Percentiles rank a stretch among this genome's conserved stretches.
Evolutionary conservation across 2,888 invertebrate genomes (phyloP).

Genomic region (Lasioglossum oenotherae): DNA sequence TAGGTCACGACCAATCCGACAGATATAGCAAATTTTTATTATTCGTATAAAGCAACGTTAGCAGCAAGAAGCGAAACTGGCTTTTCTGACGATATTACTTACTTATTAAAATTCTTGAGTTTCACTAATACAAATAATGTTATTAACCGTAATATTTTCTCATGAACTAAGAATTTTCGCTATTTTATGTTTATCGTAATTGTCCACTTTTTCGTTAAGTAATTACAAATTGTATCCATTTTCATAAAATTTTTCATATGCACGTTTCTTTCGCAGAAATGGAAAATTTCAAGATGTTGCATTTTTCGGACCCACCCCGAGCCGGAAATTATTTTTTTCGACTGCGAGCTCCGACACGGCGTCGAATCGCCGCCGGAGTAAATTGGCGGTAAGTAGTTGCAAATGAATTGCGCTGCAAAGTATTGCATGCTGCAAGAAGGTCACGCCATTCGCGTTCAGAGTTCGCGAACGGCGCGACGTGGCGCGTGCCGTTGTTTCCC

Average conservation of each 20-base stretch:
- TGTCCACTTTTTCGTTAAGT: neutral
- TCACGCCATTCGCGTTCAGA: neutral
- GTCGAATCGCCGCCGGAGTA: neutral
- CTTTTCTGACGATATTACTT: neutral
- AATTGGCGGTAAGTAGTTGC: neutral
- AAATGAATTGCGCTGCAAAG: neutral
- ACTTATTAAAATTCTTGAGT: too few species aligned
- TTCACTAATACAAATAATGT: neutral
- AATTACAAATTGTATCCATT: neutral
- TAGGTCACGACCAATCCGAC: neutral
- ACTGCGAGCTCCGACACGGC: neutral
- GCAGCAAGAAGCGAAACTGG: neutral
- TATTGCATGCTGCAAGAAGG: neutral
- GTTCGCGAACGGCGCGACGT: constrained; percentile 21
- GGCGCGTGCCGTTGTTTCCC: constrained; percentile 35
- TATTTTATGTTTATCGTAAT: neutral
- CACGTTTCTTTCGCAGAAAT: neutral
- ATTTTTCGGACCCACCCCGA: neutral
- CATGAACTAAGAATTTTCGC: neutral
- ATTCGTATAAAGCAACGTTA: neutral
- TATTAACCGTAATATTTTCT: neutral
- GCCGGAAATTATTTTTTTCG: neutral
- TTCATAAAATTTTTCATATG: neutral
- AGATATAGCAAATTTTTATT: neutral
- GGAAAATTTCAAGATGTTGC: neutral